Evolutionary conservation across 2,888 invertebrate species (phyloP), one percentile per base, ranked within the genome.

Genomic region (Ochropleura plecta): DNA sequence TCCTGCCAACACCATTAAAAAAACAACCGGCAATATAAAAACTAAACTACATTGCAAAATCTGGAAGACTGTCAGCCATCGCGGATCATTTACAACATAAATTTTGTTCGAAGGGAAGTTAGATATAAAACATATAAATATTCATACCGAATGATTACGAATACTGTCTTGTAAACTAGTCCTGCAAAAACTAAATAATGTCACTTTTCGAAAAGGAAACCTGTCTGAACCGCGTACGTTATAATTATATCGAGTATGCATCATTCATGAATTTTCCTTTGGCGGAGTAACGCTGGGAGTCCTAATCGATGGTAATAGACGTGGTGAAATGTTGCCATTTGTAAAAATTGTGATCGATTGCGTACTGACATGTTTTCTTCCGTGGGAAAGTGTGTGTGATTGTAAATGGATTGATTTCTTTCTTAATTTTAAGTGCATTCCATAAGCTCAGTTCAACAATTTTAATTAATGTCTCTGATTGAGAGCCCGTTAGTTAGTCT

Each of bases 241-340:
- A 76, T 81, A 83, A 81, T 81, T 83, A 83, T 62, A 81, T 48
- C 30, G 10, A 69, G 48, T 73, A 78, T 83, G 73, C 83, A 83
- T 83, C 79, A 83, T 83, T 83, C 83, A 83, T 83, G 81, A 74
- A 75, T 78, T 78, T 71, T 42, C 83, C 83, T 81, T 81, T 69
- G 78, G 59, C 70, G 78, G 69, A 76, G 59, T 59, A 51, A 66
- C 14, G 67, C 55, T 67, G 63, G 57, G 73, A 71, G 70, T 70
- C 73, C 73, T 70, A 81, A 83, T 64, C 63, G 67, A 76, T 78
- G 71, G 49, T 72, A 80, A 70, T 73, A 67, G 69, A 70, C 20
- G 49, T 68, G 53, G 60, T 63, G 70, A 82, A 82, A 82, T 80
- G 80, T 76, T 73, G 64, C 76, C 70, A 73, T 73, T 75, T 71